phyloP scores from a whole-genome alignment of 2,797 vertebrate species.

The Alauda arvensis region DNA sequence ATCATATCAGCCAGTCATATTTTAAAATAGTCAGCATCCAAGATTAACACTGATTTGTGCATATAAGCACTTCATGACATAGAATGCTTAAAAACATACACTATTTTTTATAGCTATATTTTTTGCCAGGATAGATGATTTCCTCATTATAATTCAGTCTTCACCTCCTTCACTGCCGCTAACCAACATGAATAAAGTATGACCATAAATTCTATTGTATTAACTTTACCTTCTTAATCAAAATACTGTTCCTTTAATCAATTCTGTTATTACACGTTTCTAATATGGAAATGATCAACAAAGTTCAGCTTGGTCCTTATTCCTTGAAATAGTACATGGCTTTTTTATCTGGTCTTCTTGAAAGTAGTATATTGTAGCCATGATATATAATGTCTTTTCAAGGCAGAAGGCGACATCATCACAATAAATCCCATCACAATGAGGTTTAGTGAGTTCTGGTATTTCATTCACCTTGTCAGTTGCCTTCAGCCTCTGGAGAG shows the following conservation, averaged over 20 bases:
- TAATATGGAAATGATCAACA: background rate
- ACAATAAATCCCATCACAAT: conserved; percentile 13
- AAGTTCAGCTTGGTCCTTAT: background rate
- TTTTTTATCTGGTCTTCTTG: background rate
- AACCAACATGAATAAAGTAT: background rate
- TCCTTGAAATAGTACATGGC: background rate
- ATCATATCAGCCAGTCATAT: background rate
- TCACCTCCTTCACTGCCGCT: background rate
- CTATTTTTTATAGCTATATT: background rate
- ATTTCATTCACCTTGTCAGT: conserved; percentile 51
- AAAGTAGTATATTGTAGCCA: conserved; percentile 9
- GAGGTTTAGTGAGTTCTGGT: conserved; percentile 23
- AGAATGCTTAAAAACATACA: background rate
- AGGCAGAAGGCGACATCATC: background rate
- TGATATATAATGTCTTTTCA: conserved; percentile 20
- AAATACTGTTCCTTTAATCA: background rate
- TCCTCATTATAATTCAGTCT: background rate
- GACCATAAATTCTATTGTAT: background rate
- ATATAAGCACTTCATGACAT: background rate
- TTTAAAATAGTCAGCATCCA: background rate
- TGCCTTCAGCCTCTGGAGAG: conserved; percentile 39
- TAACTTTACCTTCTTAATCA: background rate
- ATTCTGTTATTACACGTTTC: background rate
- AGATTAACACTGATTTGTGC: background rate
- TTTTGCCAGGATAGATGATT: background rate